Percentiles rank a stretch among this genome's conserved stretches.
Evolutionary conservation across 2,888 invertebrate genomes (phyloP).

Genomic region (Polydesmus complanatus): DNA sequence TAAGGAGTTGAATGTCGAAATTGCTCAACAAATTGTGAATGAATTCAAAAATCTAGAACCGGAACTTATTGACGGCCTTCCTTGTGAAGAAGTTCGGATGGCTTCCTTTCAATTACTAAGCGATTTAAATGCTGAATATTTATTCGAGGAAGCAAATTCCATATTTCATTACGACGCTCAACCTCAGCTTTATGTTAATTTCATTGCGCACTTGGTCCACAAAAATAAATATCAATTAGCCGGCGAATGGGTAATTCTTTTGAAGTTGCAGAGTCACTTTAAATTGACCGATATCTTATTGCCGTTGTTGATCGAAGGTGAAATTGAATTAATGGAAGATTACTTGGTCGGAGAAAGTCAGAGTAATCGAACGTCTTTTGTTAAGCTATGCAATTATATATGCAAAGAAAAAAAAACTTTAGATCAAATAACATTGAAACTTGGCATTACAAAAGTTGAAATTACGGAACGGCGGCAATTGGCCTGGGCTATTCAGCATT

Average conservation of each 20-base stretch:
- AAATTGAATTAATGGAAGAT: not conserved
- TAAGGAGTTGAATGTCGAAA: too few relatives aligned
- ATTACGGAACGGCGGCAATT: not conserved
- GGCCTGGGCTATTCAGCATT: not conserved
- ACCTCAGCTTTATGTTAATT: too few relatives aligned
- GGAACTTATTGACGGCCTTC: too few relatives aligned
- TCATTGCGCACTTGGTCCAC: too few relatives aligned
- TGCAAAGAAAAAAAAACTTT: not conserved
- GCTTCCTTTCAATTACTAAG: too few relatives aligned
- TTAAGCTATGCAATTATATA: not conserved
- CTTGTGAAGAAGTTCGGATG: too few relatives aligned
- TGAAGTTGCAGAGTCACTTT: not conserved
- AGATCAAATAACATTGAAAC: not conserved
- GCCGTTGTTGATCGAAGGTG: not conserved
- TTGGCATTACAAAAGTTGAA: not conserved
- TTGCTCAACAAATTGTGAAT: too few relatives aligned
- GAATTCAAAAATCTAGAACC: too few relatives aligned
- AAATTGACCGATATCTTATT: not conserved
- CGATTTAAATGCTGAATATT: too few relatives aligned
- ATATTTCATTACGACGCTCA: too few relatives aligned
- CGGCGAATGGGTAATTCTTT: not conserved
- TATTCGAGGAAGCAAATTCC: too few relatives aligned
- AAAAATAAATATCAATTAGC: not conserved
- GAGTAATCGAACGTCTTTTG: not conserved
- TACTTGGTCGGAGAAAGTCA: not conserved